A percentile compares a stretch with the other conserved stretches of the same genome.
Evolutionary conservation across 2,113 vertebrate species (phyloP).

Genomic region (Phrynocephalus versicolor): DNA sequence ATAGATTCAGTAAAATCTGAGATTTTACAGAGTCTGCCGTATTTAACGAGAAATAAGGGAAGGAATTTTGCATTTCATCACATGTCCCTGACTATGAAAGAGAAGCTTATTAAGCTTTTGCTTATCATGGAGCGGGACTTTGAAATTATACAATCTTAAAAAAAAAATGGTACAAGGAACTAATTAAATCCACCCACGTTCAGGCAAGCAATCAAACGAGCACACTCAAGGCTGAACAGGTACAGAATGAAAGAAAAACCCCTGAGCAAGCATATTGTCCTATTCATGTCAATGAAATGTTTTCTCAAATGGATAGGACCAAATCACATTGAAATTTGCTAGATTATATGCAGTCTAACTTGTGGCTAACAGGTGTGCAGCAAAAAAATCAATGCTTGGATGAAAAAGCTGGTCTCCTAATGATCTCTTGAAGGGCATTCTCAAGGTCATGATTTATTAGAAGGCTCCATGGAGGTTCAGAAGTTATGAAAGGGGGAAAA

Average conservation of each 20-base stretch:
- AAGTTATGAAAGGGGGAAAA: no score
- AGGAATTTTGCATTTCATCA: conserved; percentile 39
- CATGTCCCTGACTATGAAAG: neutral
- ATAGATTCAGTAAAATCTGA: neutral
- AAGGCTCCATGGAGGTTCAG: no score
- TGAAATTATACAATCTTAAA: conserved; percentile 30
- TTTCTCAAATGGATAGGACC: neutral
- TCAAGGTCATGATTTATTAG: neutral
- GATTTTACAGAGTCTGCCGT: neutral
- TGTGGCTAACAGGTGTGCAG: neutral
- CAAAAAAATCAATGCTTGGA: neutral
- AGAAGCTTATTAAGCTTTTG: conserved; percentile 5
- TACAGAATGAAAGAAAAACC: neutral
- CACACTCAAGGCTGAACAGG: conserved; percentile 8
- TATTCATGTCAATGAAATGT: neutral
- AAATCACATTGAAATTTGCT: neutral
- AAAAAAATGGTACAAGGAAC: neutral
- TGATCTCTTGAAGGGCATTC: neutral
- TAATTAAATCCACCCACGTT: conserved; percentile 31
- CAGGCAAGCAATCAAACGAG: neutral
- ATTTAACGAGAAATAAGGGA: conserved; percentile 29
- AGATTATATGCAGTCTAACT: neutral
- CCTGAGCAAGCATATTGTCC: neutral
- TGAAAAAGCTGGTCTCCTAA: neutral
- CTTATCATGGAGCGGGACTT: conserved; percentile 21